Conservation (phyloP, 2,797 vertebrate genomes). For the Tolypeutes matacus region DNA sequence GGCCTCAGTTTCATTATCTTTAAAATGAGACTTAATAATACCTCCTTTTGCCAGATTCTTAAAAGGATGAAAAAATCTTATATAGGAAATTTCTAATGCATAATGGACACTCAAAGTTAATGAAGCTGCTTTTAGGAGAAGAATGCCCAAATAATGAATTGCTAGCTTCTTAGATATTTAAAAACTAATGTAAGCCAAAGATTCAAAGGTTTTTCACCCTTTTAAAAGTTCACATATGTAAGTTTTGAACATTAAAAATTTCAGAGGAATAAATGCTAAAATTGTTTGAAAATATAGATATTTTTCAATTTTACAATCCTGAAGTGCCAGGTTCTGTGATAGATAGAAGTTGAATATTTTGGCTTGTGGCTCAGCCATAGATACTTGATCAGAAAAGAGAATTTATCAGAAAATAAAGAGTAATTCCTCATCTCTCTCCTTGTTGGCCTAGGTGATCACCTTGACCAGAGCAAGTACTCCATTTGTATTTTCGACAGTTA, state of each 20-base stretch:
- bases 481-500: not conserved
- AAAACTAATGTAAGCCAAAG: not conserved
- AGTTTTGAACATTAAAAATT: not conserved
- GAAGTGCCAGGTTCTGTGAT: not conserved
- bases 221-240: not conserved
- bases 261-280: not conserved
- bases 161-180: not conserved
- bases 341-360: not conserved
- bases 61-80: not conserved
- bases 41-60: not conserved
- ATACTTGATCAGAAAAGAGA: not conserved
- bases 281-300: not conserved
- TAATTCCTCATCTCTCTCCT: not conserved
- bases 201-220: not conserved
- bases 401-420: not conserved
- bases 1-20: not conserved
- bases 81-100: not conserved
- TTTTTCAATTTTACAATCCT: not conserved
- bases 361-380: not conserved
- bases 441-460: not conserved
- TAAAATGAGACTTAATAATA: not conserved
- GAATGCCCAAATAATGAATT: not conserved
- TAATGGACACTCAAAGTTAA: not conserved
- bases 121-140: not conserved
- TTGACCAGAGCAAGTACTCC: not conserved